phyloP scores from a whole-genome alignment of 2,888 invertebrate species.

The Gibbula magus region DNA sequence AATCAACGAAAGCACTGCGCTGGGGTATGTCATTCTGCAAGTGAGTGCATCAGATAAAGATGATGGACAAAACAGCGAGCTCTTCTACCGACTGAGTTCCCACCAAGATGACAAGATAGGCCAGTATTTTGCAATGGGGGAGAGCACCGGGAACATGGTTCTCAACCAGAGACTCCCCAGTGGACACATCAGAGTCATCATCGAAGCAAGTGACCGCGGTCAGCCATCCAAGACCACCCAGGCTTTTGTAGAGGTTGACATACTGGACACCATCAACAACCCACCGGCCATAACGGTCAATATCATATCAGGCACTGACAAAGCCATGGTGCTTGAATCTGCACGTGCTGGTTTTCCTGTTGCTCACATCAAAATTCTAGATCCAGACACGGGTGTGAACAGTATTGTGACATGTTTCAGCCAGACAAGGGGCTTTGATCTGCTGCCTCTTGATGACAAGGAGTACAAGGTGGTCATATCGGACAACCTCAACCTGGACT shows the following conservation, averaged over 20 bases:
- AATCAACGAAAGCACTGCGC: constrained; percentile 10
- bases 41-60: constrained; percentile 89
- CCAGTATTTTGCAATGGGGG: constrained; percentile 60
- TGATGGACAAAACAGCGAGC: constrained; percentile 83
- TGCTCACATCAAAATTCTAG: constrained; percentile 88
- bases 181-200: constrained; percentile 86
- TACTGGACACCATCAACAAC: constrained; percentile 87
- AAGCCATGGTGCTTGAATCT: constrained; percentile 75
- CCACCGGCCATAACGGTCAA: constrained; percentile 89
- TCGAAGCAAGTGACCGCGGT: constrained; percentile 23
- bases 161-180: constrained; percentile 87
- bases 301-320: constrained; percentile 85
- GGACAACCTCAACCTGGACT: constrained; percentile 22
- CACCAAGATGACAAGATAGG: not conserved
- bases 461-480: constrained; percentile 31
- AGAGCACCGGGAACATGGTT: constrained; percentile 89
- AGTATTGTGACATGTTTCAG: constrained; percentile 40
- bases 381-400: constrained; percentile 36
- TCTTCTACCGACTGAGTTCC: constrained; percentile 66
- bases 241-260: constrained; percentile 78
- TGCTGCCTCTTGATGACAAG: constrained; percentile 20
- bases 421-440: constrained; percentile 18
- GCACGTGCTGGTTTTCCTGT: constrained; percentile 93
- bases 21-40: constrained; percentile 5
- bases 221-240: constrained; percentile 12